phyloP scores from a whole-genome alignment of 2,888 invertebrate genomes.

The Psococerastis gibbosa region DNA sequence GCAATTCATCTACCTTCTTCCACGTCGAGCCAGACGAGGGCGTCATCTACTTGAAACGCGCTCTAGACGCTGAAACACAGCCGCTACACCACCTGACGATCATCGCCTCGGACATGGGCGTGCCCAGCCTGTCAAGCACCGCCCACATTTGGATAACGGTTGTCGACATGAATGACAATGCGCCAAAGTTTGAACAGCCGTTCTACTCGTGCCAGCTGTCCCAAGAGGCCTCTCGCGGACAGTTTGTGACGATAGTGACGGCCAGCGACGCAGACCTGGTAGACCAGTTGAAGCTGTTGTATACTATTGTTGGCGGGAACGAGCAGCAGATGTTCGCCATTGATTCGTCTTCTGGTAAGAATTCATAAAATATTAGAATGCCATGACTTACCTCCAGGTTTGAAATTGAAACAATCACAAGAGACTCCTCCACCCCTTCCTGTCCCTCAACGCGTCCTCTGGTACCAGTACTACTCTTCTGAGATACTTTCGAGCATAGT shows the following conservation, averaged over 20 bases:
- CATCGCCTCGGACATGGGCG: slow-evolving; percentile 63
- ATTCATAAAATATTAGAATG: too few species aligned
- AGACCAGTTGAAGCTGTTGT: slow-evolving; percentile 53
- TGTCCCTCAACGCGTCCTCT: too few species aligned
- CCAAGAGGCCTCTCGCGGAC: slow-evolving; percentile 63
- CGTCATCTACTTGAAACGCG: slow-evolving; percentile 51
- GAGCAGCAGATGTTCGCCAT: slow-evolving; percentile 54
- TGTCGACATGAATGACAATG: slow-evolving; percentile 78
- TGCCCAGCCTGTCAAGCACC: slow-evolving; percentile 60
- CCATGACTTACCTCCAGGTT: too few species aligned
- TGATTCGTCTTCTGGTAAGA: slow-evolving; percentile 32
- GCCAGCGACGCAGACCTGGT: slow-evolving; percentile 75
- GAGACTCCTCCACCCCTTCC: too few species aligned
- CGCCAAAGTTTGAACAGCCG: slow-evolving; percentile 66
- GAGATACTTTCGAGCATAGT: too few species aligned
- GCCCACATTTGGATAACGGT: slow-evolving; percentile 71
- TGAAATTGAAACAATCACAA: too few species aligned
- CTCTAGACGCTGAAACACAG: slow-evolving; percentile 61
- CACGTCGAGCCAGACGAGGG: slow-evolving; percentile 60
- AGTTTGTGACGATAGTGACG: slow-evolving; percentile 69
- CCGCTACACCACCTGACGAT: slow-evolving; percentile 58
- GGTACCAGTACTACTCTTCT: too few species aligned
- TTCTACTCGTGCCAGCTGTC: slow-evolving; percentile 63
- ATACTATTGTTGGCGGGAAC: slow-evolving; percentile 68
- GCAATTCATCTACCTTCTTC: slow-evolving; percentile 48